Evolutionary conservation across 2,797 vertebrate species (phyloP).

Genomic region (Ciconia nigra): DNA sequence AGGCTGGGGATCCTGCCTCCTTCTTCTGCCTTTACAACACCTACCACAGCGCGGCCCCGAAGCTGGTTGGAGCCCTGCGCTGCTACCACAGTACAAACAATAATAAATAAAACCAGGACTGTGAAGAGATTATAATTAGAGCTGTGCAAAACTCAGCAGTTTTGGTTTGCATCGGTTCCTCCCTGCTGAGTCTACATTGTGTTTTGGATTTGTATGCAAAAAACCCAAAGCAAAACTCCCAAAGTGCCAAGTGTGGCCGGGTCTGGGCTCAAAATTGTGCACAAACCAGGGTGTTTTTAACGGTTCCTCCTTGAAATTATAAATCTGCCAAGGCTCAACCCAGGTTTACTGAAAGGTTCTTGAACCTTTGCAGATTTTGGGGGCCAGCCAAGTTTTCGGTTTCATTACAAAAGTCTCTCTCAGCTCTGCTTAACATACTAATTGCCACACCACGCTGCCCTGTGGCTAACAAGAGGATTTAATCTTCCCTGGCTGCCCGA

Average conservation of each 20-base stretch:
- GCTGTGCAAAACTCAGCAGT: constrained; percentile 62
- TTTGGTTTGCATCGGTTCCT: constrained; percentile 54
- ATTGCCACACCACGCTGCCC: not conserved
- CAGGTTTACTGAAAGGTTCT: constrained; percentile 26
- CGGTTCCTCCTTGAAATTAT: not conserved
- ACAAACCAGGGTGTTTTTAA: not conserved
- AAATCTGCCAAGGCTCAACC: not conserved
- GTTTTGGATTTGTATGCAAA: constrained; percentile 54
- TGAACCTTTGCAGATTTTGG: not conserved
- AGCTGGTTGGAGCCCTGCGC: not conserved
- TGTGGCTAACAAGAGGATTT: not conserved
- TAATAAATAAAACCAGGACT: constrained; percentile 60
- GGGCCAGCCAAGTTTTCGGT: not conserved
- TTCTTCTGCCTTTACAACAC: constrained; percentile 11
- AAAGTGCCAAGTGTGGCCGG: not conserved
- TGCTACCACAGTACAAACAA: constrained; percentile 54
- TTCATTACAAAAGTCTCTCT: constrained; percentile 6
- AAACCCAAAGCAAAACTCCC: constrained; percentile 37
- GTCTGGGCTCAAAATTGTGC: not conserved
- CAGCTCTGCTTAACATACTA: not conserved
- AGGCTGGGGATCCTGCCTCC: not conserved
- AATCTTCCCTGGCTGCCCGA: not conserved
- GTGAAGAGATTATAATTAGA: constrained; percentile 62
- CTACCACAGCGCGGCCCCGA: not conserved
- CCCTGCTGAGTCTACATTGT: constrained; percentile 57